Evolutionary conservation across 2,888 invertebrate genomes (phyloP), one percentile per base, ranked within the genome.

Genomic region (Orthonychiurus folsomi): DNA sequence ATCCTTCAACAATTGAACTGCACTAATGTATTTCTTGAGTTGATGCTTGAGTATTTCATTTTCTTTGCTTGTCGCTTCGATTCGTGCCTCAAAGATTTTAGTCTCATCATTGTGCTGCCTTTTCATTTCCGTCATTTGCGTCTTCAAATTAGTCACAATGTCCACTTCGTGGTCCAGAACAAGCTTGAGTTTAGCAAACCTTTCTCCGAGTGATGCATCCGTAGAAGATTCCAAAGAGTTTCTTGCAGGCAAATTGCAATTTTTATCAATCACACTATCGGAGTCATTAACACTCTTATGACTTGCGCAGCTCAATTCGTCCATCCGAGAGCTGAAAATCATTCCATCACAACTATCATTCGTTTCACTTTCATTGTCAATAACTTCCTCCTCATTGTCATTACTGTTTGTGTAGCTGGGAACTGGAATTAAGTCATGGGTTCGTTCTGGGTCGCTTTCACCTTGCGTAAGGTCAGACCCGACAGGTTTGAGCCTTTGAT

Each of bases 31-130:
- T 74, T 88, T 89, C 72, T 87, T 84, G 63, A 93, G 77, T 75
- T 93, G 92, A 73, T 89, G 88, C 74, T 90, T 88, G 71, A 93
- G 78, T 68, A 86, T 80, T 67, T 88, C 87, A 78, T 92, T 92
- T 78, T 93, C 92, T 74, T 88, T 87, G 74, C 63, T 84, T 59
- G 86, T 76, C 71, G 85, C 81, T 74, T 84, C 80, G 57, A 86
- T 77, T 69, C 83, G 82, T 70, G 75, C 73, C 53, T 76, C 75
- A 24, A 78, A 74, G 56, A 77, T 76, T 60, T 79, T 79, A 21
- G 75, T 73, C 62, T 79, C 79, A 27, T 76, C 75, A 47, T 73
- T 68, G 47, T 74, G 69, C 2, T 72, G 69, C 27, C 75, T 73
- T 62, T 75, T 76, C 63, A 76, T 69, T 25, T 78, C 78, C 25